phyloP scores from a whole-genome alignment of 2,888 invertebrate genomes.

The Pyrocoelia pectoralis region DNA sequence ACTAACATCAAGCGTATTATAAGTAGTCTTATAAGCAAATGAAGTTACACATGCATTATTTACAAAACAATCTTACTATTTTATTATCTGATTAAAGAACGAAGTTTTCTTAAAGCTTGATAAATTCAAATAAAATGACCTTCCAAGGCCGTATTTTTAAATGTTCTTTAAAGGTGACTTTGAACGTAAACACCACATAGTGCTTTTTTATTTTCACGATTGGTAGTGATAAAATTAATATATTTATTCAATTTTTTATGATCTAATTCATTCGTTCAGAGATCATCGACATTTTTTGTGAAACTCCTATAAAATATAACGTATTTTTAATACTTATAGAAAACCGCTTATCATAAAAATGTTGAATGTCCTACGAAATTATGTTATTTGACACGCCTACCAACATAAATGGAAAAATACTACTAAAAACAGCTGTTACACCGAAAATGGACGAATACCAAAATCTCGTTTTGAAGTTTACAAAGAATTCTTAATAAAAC shows the following conservation, averaged over 20 bases:
- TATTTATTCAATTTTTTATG: neutral
- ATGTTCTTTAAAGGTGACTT: constrained; percentile 33
- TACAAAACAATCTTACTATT: too few species aligned
- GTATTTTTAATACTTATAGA: too few species aligned
- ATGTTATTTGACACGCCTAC: neutral
- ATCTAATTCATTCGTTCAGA: too few species aligned
- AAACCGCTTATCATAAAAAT: too few species aligned
- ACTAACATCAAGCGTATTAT: too few species aligned
- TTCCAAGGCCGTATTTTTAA: constrained; percentile 30
- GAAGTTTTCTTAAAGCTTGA: constrained; percentile 18
- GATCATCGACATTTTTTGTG: too few species aligned
- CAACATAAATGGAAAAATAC: constrained; percentile 20
- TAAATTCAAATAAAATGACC: constrained; percentile 23
- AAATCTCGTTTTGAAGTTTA: constrained; percentile 18
- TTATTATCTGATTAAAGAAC: neutral
- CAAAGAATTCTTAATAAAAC: constrained; percentile 16
- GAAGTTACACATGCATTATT: too few species aligned
- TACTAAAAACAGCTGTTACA: constrained; percentile 39
- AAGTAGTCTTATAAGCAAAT: too few species aligned
- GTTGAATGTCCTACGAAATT: neutral
- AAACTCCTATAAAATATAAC: too few species aligned
- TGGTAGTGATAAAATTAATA: neutral
- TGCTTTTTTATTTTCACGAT: neutral
- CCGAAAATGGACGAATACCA: constrained; percentile 40
- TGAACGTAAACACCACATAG: constrained; percentile 21